Evolutionary conservation across 2,888 invertebrate species (phyloP).

Genomic region (Oscheius myriophilus): DNA sequence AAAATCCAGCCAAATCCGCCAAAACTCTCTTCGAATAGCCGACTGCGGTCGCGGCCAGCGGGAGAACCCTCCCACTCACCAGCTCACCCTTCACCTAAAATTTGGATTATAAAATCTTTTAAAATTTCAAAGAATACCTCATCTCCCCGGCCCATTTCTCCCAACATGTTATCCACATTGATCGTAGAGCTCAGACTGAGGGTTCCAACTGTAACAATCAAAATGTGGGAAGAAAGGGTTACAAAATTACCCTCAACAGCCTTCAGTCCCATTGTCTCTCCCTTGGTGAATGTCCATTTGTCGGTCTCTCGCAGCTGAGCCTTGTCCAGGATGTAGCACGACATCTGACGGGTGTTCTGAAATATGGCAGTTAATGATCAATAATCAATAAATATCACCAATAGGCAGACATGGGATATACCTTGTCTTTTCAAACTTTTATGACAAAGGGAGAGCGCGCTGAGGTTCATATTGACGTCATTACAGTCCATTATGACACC

Average conservation of each 20-base stretch:
- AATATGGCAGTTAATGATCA: no score
- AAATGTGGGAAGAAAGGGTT: not conserved
- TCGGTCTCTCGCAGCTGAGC: slow-evolving; percentile 40
- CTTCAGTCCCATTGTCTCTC: slow-evolving; percentile 50
- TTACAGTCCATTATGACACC: no score
- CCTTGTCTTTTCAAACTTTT: no score
- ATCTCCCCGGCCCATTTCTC: slow-evolving; percentile 32
- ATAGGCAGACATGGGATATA: no score
- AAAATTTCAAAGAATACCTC: slow-evolving; percentile 30
- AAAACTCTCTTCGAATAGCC: slow-evolving; percentile 47
- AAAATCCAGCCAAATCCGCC: slow-evolving; percentile 40
- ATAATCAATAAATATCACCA: no score
- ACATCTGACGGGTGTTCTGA: slow-evolving; percentile 39
- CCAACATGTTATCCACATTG: slow-evolving; percentile 36
- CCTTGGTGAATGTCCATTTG: slow-evolving; percentile 39
- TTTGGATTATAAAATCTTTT: not conserved
- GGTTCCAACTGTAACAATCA: slow-evolving; percentile 48
- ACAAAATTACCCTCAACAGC: slow-evolving; percentile 38
- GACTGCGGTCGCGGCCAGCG: slow-evolving; percentile 46
- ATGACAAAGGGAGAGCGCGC: no score
- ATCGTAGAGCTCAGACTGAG: slow-evolving; percentile 38
- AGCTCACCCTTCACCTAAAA: slow-evolving; percentile 34
- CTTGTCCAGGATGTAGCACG: slow-evolving; percentile 54
- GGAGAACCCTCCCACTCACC: slow-evolving; percentile 40
- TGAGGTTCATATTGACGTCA: no score